Conservation (phyloP, 2,888 invertebrate genomes). For the Drosophila nr. fundita region DNA sequence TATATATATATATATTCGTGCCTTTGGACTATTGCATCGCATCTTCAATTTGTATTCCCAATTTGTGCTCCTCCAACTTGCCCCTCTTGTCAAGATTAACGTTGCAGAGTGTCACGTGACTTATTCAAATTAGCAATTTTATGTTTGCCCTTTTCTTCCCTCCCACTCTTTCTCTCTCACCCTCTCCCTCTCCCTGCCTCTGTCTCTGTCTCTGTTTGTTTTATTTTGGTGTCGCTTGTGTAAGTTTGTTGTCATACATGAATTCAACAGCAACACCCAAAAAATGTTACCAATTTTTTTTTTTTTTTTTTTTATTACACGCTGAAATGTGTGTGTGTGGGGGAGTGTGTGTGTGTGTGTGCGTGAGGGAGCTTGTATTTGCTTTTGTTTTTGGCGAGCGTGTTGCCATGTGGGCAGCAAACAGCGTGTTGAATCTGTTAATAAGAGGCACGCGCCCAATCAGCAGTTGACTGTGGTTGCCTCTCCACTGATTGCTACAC, state of each 20-base stretch:
- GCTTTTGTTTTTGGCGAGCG: conserved; percentile 17
- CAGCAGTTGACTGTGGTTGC: conserved; percentile 54
- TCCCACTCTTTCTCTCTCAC: not conserved
- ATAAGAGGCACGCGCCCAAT: conserved; percentile 73
- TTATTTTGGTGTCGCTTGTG: not conserved
- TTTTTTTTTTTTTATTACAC: conserved; percentile 7
- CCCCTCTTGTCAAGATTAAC: conserved; percentile 40
- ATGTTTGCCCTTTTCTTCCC: conserved; percentile 64
- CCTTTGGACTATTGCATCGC: conserved; percentile 23
- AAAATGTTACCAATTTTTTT: conserved; percentile 47
- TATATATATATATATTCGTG: not conserved
- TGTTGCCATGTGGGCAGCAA: conserved; percentile 28
- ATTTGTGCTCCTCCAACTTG: not conserved
- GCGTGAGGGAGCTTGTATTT: conserved; percentile 5
- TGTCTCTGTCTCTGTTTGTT: not conserved
- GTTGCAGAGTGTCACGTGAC: conserved; percentile 72
- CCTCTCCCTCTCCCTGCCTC: not conserved
- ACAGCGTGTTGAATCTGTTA: conserved; percentile 72
- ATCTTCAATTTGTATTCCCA: conserved; percentile 32
- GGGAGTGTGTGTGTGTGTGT: not conserved
- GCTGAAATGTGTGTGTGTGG: not conserved
- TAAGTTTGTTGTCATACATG: conserved; percentile 40
- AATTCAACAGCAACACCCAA: conserved; percentile 46
- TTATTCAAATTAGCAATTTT: conserved; percentile 80
- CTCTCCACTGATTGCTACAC: conserved; percentile 14